phyloP scores from a whole-genome alignment of 2,113 vertebrate genomes.

The Nibea coibor region DNA sequence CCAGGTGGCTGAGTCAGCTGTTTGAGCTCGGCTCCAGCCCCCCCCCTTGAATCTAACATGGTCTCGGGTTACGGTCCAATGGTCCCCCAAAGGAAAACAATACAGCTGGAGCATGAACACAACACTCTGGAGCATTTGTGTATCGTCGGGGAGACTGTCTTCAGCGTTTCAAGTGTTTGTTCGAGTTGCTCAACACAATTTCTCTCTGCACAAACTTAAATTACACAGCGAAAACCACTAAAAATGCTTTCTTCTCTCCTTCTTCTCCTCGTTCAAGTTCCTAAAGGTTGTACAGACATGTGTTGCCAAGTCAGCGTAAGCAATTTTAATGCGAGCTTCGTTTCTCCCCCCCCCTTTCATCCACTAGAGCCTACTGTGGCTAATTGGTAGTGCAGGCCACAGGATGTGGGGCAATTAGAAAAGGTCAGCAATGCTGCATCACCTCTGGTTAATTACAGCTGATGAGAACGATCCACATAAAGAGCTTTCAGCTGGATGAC shows the following conservation, averaged over 20 bases:
- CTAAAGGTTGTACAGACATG: background rate
- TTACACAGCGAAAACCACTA: background rate
- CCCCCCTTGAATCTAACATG: constrained; percentile 15
- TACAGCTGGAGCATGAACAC: constrained; percentile 14
- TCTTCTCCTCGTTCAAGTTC: constrained; percentile 19
- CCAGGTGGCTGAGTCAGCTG: constrained; percentile 79
- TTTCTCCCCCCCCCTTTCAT: constrained; percentile 39
- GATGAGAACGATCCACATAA: constrained; percentile 58
- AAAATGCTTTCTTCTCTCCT: background rate
- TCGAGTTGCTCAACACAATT: constrained; percentile 27
- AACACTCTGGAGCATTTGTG: constrained; percentile 8
- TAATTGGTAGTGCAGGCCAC: constrained; percentile 73
- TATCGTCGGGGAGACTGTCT: constrained; percentile 19
- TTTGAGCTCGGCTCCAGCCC: constrained; percentile 57
- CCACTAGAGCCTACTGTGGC: constrained; percentile 30
- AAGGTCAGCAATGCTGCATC: constrained; percentile 70
- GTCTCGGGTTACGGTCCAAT: constrained; percentile 61
- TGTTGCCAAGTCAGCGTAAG: constrained; percentile 1
- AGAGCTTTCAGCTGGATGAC: constrained; percentile 60
- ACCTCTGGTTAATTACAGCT: constrained; percentile 70
- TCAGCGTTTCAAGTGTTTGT: constrained; percentile 38
- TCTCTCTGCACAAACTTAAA: background rate
- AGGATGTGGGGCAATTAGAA: constrained; percentile 69
- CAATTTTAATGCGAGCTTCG: constrained; percentile 19
- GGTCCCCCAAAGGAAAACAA: constrained; percentile 40